Percentiles rank a stretch among this genome's conserved stretches.
Evolutionary conservation across 2,797 vertebrate species (phyloP).

Genomic region (Smutsia temminckii): DNA sequence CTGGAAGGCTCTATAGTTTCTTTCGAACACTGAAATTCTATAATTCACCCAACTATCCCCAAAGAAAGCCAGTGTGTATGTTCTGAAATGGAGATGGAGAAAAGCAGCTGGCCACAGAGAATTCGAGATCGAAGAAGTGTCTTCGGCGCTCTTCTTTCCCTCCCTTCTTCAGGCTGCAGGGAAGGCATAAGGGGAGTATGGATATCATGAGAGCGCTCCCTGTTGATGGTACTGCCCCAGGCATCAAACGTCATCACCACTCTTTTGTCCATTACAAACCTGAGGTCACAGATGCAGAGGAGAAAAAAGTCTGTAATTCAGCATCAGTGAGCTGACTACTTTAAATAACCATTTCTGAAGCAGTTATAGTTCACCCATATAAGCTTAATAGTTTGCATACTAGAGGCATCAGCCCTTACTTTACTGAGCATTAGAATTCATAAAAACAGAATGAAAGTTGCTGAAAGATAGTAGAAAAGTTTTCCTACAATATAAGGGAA

Average conservation of each 20-base stretch:
- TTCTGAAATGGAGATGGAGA: slow-evolving; percentile 40
- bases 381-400: not conserved
- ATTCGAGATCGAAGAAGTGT: slow-evolving; percentile 33
- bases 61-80: not conserved
- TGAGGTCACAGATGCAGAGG: slow-evolving; percentile 35
- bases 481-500: not conserved
- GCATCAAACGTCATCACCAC: slow-evolving; percentile 1
- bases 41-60: not conserved
- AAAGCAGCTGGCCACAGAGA: not conserved
- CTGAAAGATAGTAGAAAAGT: not conserved
- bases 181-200: not conserved
- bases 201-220: not conserved
- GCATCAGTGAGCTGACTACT: not conserved
- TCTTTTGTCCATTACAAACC: slow-evolving; percentile 42
- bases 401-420: not conserved
- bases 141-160: not conserved
- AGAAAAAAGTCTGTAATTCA: not conserved
- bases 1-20: not conserved
- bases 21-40: slow-evolving; percentile 6
- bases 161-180: not conserved
- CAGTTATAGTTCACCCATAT: not conserved
- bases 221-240: slow-evolving; percentile 45
- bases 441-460: not conserved
- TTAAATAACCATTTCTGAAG: not conserved
- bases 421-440: not conserved